phyloP scores from a whole-genome alignment of 2,113 vertebrate genomes.

The Pachyramphus minor region DNA sequence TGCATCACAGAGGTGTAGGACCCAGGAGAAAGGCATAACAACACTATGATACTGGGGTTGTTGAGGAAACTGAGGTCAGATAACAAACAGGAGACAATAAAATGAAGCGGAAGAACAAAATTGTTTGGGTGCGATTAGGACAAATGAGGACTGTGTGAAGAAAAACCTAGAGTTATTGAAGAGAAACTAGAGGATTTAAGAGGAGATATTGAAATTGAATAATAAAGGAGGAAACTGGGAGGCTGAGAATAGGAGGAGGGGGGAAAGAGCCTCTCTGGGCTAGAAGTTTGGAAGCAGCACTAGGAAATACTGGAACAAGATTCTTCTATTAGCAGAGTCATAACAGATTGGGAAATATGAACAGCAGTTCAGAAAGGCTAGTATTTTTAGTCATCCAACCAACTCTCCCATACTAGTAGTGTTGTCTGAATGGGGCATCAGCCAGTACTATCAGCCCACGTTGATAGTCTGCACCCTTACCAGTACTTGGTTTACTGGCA shows the following conservation, averaged over 20 bases:
- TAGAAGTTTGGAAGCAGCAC: background rate
- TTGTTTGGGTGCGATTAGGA: accelerated
- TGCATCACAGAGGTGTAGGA: background rate
- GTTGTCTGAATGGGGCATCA: background rate
- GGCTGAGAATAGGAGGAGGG: background rate
- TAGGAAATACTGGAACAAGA: background rate
- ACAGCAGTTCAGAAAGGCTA: background rate
- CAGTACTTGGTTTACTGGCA: background rate
- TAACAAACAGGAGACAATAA: background rate
- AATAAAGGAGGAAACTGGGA: background rate
- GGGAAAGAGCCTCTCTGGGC: background rate
- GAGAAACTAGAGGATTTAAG: background rate
- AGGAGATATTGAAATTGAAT: background rate
- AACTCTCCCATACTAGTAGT: background rate
- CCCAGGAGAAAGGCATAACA: background rate
- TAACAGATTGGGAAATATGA: background rate
- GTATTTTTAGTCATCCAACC: background rate
- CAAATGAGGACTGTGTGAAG: background rate
- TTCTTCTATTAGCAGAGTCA: background rate
- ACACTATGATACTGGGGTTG: accelerated
- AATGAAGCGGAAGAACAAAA: background rate
- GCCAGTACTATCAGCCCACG: background rate
- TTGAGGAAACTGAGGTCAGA: background rate
- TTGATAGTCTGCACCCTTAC: background rate
- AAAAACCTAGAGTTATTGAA: background rate